These are phyloP conservation scores for Triplophysa tibetana DNA, from an alignment of 2,113 vertebrate genomes.

Conservation along the genomic window DNA sequence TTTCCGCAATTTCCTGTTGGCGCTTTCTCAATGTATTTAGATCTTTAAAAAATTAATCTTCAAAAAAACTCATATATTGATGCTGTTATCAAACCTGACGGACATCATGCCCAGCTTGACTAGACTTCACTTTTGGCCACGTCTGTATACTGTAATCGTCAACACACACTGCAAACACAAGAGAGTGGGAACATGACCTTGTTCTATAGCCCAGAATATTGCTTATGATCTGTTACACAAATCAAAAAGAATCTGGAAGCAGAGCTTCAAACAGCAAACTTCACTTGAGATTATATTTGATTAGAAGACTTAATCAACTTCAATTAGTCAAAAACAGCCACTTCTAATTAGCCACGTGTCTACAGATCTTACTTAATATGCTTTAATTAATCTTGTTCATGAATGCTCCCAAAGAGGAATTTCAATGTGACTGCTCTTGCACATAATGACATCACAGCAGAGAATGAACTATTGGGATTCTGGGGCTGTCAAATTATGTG, in stretches of 20 bases:
- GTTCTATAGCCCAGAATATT: slow-evolving; percentile 1
- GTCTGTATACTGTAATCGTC: background rate
- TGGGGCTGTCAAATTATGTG: slow-evolving; percentile 50
- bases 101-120: too few relatives aligned
- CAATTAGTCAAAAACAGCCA: slow-evolving; percentile 58
- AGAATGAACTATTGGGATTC: slow-evolving; percentile 33
- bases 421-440: slow-evolving; percentile 48
- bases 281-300: slow-evolving; percentile 39
- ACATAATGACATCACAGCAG: slow-evolving; percentile 20
- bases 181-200: background rate
- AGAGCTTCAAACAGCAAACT: slow-evolving; percentile 40
- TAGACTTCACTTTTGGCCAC: too few relatives aligned
- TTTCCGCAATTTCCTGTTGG: too few relatives aligned
- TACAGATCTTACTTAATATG: slow-evolving; percentile 61
- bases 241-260: slow-evolving; percentile 45
- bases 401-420: slow-evolving; percentile 40
- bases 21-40: too few relatives aligned
- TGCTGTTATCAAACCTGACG: too few relatives aligned
- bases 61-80: too few relatives aligned
- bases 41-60: too few relatives aligned
- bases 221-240: slow-evolving; percentile 42
- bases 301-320: slow-evolving; percentile 46
- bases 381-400: slow-evolving; percentile 57
- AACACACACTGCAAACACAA: slow-evolving; percentile 12
- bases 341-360: slow-evolving; percentile 57